These are phyloP conservation scores for Gila robusta DNA, from an alignment of 2,797 vertebrate species.

Conservation along the genomic window DNA sequence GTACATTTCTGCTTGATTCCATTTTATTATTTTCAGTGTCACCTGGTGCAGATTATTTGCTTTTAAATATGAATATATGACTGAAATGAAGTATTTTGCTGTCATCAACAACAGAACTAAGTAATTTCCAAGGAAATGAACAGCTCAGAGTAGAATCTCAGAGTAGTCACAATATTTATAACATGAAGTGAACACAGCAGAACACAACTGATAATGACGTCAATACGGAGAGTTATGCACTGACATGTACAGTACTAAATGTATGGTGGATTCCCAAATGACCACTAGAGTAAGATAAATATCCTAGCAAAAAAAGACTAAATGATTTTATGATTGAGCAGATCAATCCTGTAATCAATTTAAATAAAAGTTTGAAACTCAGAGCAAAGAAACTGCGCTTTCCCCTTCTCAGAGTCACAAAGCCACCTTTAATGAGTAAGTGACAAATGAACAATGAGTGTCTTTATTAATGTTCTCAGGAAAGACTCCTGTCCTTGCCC, in stretches of 20 bases:
- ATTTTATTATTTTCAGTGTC: neutral
- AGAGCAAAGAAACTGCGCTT: conserved; percentile 13
- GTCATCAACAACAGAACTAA: neutral
- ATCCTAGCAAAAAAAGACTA: neutral
- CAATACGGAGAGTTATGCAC: neutral
- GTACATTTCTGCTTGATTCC: neutral
- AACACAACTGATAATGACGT: neutral
- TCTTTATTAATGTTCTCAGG: conserved; percentile 84
- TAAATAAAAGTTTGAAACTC: conserved; percentile 19
- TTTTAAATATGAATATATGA: neutral
- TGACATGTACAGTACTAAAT: neutral
- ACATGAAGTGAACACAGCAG: neutral
- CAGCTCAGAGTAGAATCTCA: neutral
- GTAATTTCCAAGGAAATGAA: neutral
- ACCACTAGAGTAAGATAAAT: neutral
- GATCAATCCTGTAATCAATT: neutral
- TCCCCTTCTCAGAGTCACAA: conserved; percentile 41
- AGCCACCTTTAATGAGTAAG: conserved; percentile 77
- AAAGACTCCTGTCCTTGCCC: conserved; percentile 74
- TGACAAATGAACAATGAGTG: conserved; percentile 90
- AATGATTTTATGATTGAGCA: neutral
- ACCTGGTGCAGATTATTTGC: neutral
- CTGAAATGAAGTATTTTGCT: neutral
- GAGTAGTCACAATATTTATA: neutral
- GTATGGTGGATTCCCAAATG: neutral